Conservation (phyloP, 2,888 invertebrate genomes). For the Venustoraphidia nigricollis region DNA sequence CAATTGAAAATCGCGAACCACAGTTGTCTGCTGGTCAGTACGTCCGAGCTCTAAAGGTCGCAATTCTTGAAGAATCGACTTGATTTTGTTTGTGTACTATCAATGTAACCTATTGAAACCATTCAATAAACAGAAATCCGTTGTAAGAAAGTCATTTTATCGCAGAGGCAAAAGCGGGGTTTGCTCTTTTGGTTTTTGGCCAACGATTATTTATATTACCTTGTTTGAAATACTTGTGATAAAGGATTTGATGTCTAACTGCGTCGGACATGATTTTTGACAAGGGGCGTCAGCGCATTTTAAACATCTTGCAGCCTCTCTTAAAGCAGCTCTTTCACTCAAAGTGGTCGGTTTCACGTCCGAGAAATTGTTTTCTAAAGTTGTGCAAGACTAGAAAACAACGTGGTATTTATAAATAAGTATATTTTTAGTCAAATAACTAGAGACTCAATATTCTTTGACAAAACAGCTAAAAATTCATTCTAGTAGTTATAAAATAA, state of each 20-base stretch:
- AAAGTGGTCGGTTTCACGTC: constrained; percentile 96
- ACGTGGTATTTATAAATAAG: not conserved
- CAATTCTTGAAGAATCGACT: no score
- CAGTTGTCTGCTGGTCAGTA: no score
- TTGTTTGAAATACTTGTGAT: constrained; percentile 93
- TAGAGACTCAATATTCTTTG: no score
- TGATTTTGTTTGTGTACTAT: no score
- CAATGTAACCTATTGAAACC: no score
- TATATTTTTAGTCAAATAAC: no score
- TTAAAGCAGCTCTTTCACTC: constrained; percentile 86
- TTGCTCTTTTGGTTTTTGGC: not conserved
- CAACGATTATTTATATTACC: constrained; percentile 28
- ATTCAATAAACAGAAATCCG: no score
- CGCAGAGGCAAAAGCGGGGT: not conserved
- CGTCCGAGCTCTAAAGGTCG: no score
- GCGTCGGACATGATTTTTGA: constrained; percentile 97
- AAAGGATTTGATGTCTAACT: constrained; percentile 91
- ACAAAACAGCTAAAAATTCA: no score
- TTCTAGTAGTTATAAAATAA: no score
- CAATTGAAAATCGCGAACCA: no score
- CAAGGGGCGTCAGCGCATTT: constrained; percentile 96
- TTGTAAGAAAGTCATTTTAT: no score
- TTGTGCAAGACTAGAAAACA: constrained; percentile 42
- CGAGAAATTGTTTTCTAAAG: constrained; percentile 76
- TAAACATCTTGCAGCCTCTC: constrained; percentile 75